Base-by-base conservation (phyloP, 2,888 invertebrate genomes). In the Temnothorax ravouxi region DNA sequence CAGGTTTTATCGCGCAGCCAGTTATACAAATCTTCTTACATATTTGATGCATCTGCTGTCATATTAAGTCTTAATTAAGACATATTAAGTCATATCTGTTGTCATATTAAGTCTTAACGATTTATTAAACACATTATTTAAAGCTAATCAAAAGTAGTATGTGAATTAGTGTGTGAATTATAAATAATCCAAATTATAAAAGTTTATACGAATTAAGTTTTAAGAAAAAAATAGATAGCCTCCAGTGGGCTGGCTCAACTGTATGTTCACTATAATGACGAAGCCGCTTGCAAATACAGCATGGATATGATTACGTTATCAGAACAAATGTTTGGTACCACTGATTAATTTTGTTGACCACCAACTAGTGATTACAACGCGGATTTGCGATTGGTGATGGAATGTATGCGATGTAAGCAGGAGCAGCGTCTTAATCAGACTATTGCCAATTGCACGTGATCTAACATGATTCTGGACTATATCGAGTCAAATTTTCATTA, bases 1-100 rank as follows among this genome's bases (percentile, higher is more conserved):
- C 62, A 56, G 52, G 66, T 72, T 87, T 84, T 84, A 88, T 87
- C 69, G 80, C 69, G 61, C 62, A 76, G 69, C 83, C 82, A 87
- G 88, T 89, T 89, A 89, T 86, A 88, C 21, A 18, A 47, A 21
- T 59, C 21, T 44, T 59, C 21, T 44, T 34, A n/a, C 3, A 29
- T 29, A 29, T 29, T n/a, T n/a, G n/a, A n/a, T 29, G 29, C 29
- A 29, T 0, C 6, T 47, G 2, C 15, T 54, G 18, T 71, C 44
- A 15, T 13, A 56, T 50, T 59, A 69, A 56, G 3, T 79, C 59
- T 77, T 54, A 34, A 34, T 29, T 29, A 29, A 29, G 18, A 59
- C 44, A 15, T 13, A 56, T 50, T 59, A 69, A 56, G 3, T 79
- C 59, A 67, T 54, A 29, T 29, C 29, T 29, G 29, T 77, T 54